Base-by-base conservation (phyloP, 2,797 vertebrate genomes). In the Rhynchotus rufescens region DNA sequence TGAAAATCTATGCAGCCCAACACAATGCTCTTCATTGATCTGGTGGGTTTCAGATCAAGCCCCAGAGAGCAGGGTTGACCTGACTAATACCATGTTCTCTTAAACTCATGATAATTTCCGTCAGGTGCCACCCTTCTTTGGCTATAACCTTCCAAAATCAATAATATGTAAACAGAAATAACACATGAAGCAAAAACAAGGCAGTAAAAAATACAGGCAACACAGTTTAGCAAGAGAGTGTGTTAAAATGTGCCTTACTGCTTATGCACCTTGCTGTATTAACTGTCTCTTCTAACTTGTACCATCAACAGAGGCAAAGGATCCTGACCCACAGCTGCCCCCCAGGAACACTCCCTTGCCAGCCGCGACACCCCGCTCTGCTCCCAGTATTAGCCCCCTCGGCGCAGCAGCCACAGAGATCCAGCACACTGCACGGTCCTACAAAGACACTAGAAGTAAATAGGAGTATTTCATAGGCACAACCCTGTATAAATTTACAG, bases 71-170 rank as follows among this genome's bases (percentile, higher is more conserved):
- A 94, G 71, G 1, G 30, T 19, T 57, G n/a, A 45, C 57, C 16
- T 72, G 45, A 32, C 44, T 38, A 72, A 82, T 6, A 9, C 65
- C 20, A 17, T 9, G 15, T 92, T 40, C 65, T 80, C 74, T 89
- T 47, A 34, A 69, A 79, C 64, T 59, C 38, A 22, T 7, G 15
- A 44, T 12, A 62, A 15, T 28, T 57, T 20, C 11, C 26, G 42
- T 1, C 1, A 4, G 23, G 56, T 15, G 47, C 36, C 67, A 44
- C 10, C 20, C 36, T 25, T 10, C 9, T 1, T 0, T 0, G 1
- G 28, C 40, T 64, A 80, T 57, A 19, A 45, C 45, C 51, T 36
- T 59, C 4, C 5, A 14, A 84, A 64, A 66, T 38, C 62, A 4
- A 10, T 0, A 15, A 36, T 6, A 7, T 3, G 25, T 21, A 84